Evolutionary conservation across 2,888 invertebrate genomes (phyloP), one percentile per base, ranked within the genome.

Genomic region (Kryphioiulus occultus): DNA sequence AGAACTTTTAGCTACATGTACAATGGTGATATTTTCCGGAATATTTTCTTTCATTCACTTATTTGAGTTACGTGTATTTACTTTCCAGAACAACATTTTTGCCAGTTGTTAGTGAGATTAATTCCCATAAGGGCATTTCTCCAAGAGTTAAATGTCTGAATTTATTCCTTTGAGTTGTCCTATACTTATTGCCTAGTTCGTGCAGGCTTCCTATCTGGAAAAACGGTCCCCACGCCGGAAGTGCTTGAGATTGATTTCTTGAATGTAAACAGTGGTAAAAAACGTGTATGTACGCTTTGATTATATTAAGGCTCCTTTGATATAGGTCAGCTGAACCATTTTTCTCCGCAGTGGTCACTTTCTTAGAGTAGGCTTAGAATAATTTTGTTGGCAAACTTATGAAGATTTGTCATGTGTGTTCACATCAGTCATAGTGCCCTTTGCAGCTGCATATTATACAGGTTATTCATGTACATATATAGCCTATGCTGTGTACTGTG

Each of bases 211-310:
- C 78, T 15, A 30, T 17, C 30, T 30, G 30, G 78, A 78, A 78
- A 78, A 78, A 5, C 0, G 19, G 4, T 17, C 30, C 17, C 78
- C 78, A 12, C 30, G 15, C 78, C 78, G 30, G 78, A 78, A 78
- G 78, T 78, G 26, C 30, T 32, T 5, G 30, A 78, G 78, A 78
- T 78, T 78, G 78, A 78, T 78, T 78, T 78, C 78, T 78, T 78
- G 30, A 78, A 78, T 78, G 78, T 78, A 78, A 78, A 78, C 78
- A 78, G 78, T 26, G 30, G 30, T 78, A 78, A 78, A 78, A 68
- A 30, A 12, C 10, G 30, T 78, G 30, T 78, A 78, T 78, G 78
- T 30, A 78, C 26, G 30, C 78, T 78, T 78, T 78, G 78, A 78
- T 78, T 78, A 78, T 78, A 32, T 78, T 78, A 26, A 30, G 78